Percentiles rank a stretch among this genome's conserved stretches.
These are phyloP conservation scores for Hemistola chrysoprasaria DNA, from an alignment of 2,888 invertebrate genomes.

Conservation along the genomic window DNA sequence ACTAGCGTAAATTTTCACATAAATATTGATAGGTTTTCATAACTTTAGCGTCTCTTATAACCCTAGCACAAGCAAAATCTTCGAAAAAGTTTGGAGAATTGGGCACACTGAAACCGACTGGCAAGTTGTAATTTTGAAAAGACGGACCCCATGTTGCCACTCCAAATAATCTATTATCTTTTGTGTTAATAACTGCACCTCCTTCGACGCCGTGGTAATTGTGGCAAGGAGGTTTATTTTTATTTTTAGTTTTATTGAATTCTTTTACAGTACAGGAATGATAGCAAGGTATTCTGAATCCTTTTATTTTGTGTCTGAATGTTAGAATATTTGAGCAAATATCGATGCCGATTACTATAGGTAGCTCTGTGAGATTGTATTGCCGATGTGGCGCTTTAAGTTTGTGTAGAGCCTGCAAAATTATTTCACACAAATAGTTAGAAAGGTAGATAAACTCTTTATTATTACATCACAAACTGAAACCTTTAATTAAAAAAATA, in stretches of 20 bases:
- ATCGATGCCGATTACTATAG: conserved; percentile 39
- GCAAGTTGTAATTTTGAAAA: conserved; percentile 34
- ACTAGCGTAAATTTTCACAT: conserved; percentile 40
- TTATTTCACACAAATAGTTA: too few relatives aligned
- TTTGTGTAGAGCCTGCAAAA: conserved; percentile 35
- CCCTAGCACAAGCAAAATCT: conserved; percentile 50
- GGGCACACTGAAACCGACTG: conserved; percentile 55
- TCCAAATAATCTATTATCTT: conserved; percentile 44
- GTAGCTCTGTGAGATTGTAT: conserved; percentile 41
- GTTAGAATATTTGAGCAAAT: conserved; percentile 45
- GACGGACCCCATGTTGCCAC: conserved; percentile 56
- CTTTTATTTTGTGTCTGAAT: conserved; percentile 22
- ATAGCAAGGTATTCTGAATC: conserved; percentile 55
- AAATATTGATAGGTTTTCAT: conserved; percentile 41
- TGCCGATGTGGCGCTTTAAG: conserved; percentile 22
- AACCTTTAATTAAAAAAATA: too few relatives aligned
- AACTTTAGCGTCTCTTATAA: conserved; percentile 36
- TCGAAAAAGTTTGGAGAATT: conserved; percentile 50
- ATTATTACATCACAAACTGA: too few relatives aligned
- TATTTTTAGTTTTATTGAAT: conserved; percentile 14
- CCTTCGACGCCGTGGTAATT: conserved; percentile 55
- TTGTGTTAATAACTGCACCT: conserved; percentile 42
- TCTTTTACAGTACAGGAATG: conserved; percentile 45
- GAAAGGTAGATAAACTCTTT: too few relatives aligned
- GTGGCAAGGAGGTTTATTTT: conserved; percentile 27